Conservation (phyloP, 2,797 vertebrate genomes). For the Menidia menidia region DNA sequence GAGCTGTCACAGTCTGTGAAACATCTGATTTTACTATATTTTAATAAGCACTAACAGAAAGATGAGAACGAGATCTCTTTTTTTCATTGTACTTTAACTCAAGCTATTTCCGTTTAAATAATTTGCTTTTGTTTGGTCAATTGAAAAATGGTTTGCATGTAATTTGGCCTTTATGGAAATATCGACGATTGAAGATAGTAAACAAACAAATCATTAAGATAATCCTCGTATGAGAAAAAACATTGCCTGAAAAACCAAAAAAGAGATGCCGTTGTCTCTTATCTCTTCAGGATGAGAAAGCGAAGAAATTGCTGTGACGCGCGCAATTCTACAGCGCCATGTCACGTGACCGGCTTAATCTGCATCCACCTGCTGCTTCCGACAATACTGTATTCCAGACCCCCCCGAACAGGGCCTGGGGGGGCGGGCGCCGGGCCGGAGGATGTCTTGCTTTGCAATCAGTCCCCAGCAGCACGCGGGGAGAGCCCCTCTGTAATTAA, state of each 20-base stretch:
- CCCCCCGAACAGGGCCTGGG: slow-evolving; percentile 38
- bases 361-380: slow-evolving; percentile 73
- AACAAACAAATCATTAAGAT: slow-evolving; percentile 6
- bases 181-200: no score
- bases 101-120: no score
- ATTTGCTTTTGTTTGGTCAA: no score
- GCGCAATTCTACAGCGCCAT: slow-evolving; percentile 60
- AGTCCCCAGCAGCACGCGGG: slow-evolving; percentile 73
- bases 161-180: no score
- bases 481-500: slow-evolving; percentile 77
- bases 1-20: no score
- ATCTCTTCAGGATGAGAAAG: slow-evolving; percentile 54
- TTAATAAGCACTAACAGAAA: no score
- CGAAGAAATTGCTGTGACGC: slow-evolving; percentile 57
- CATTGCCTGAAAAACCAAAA: slow-evolving; percentile 21
- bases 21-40: no score
- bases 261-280: slow-evolving; percentile 49
- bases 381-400: slow-evolving; percentile 58
- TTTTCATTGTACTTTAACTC: no score
- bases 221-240: background rate
- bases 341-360: slow-evolving; percentile 70
- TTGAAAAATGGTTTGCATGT: no score
- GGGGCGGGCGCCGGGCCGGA: slow-evolving; percentile 41
- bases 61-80: no score
- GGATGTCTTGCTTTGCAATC: slow-evolving; percentile 74